Conservation (phyloP, 1,140 invertebrate genomes). For the Stegodyphus dumicola region DNA sequence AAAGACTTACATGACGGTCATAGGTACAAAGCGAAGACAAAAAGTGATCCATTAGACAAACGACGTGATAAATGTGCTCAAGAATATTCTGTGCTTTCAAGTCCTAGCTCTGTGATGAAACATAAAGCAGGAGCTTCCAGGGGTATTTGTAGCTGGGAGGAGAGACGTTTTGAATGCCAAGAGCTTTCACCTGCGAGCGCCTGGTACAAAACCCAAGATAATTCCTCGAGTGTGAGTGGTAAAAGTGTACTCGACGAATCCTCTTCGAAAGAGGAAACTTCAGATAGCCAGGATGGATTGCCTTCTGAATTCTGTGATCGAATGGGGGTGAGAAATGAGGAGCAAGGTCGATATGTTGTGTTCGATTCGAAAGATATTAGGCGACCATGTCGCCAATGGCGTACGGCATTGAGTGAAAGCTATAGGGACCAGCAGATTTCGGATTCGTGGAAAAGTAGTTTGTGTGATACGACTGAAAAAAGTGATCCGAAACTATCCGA, state of each 20-base stretch:
- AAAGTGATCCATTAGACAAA: constrained; percentile 52
- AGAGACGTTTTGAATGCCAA: constrained; percentile 3
- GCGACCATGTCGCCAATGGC: constrained; percentile 1
- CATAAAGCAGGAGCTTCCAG: constrained; percentile 39
- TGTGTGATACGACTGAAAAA: not conserved
- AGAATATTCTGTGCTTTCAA: constrained; percentile 50
- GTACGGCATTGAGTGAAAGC: constrained; percentile 37
- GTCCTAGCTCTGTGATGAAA: constrained; percentile 54
- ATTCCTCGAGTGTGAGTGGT: constrained; percentile 30
- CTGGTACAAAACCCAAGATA: constrained; percentile 35
- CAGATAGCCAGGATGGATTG: constrained; percentile 22
- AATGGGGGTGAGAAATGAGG: constrained; percentile 18
- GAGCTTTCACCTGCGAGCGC: not conserved
- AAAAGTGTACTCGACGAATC: constrained; percentile 31
- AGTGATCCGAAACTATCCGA: not conserved
- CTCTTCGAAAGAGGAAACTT: constrained; percentile 49
- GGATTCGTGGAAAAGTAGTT: constrained; percentile 22
- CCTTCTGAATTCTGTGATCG: constrained; percentile 49
- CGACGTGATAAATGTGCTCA: constrained; percentile 44
- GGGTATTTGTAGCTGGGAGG: constrained; percentile 40
- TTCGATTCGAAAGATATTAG: constrained; percentile 40
- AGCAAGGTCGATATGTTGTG: constrained; percentile 33
- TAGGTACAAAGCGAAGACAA: constrained; percentile 49
- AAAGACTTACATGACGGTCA: constrained; percentile 20
- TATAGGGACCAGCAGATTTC: constrained; percentile 39